Evolutionary conservation across 2,888 invertebrate genomes (phyloP), one percentile per base, ranked within the genome.

Genomic region (Meliscaeva auricollis): DNA sequence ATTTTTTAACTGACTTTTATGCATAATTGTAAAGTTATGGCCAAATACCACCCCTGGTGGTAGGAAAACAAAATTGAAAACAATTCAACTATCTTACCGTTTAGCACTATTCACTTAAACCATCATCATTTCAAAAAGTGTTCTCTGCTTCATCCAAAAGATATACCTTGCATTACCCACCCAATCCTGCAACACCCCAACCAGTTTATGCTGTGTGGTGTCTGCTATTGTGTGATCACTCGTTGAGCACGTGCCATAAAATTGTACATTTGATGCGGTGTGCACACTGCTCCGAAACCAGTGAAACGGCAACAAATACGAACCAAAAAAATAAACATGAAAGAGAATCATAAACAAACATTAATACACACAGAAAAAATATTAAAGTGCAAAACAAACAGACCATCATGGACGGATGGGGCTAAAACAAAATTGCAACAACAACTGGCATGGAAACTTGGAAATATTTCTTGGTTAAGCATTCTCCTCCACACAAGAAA

Each of bases 191-290:
- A 15, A 17, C 15, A 8, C 15, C n/a, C 56, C 56, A 30, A 52
- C 26, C 52, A 26, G 52, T 54, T 54, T 32, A n/a, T n/a, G 54
- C 9, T 38, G 38, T 26, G 2, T 26, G 26, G 26, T 26, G n/a
- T 26, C 30, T 68, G 66, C 60, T 74, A 70, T 78, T 74, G 74
- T 78, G 69, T 78, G 90, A 90, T 90, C 90, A 90, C 90, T 90
- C 90, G 74, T 41, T 76, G 64, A 89, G 83, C 90, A 88, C 90
- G 90, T 90, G 90, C 88, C 87, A 87, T 78, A 54, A 74, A 78
- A 78, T 78, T 83, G 83, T 83, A 46, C 73, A 77, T 83, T 77
- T 77, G 68, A 73, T 66, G 78, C 83, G 56, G 69, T 74, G 69
- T 41, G 41, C 56, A 74, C 17, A 20, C 3, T 22, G 30, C 20